Base-by-base conservation (phyloP, 2,113 vertebrate species). In the Nipponia nippon region DNA sequence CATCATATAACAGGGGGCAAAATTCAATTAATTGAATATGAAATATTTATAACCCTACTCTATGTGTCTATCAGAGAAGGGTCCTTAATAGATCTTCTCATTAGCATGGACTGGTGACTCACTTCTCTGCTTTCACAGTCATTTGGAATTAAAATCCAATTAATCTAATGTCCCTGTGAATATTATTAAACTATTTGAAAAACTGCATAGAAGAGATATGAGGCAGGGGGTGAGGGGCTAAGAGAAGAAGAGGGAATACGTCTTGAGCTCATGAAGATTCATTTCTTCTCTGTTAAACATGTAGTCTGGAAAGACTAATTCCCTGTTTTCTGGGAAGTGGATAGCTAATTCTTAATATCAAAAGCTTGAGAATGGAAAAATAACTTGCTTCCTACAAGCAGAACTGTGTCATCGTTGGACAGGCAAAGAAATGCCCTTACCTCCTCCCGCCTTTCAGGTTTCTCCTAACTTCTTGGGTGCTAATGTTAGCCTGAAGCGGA, bases 41-140 rank as follows among this genome's bases (percentile, higher is more conserved):
- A 98, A 99, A 99, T 99, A 99, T 99, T 98, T 99, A 99, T 99
- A 98, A 98, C 97, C 98, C 97, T 97, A 95, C 97, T 97, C 97
- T 97, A 97, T 97, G 97, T 98, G 98, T 98, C 98, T 98, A 97
- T 98, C 98, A 98, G 98, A 98, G 97, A 98, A 98, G 98, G 98
- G 98, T 98, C 98, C 98, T 98, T 98, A 99, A 99, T 99, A 99
- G 98, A 98, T 98, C 98, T 98, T 98, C 98, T 99, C 99, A 99
- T 99, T 99, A 99, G 98, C 98, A 98, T 98, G 98, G 98, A 98
- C 98, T 98, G 98, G 98, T 97, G 98, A 98, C 98, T 99, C 98
- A 98, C 99, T 99, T 99, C 99, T 99, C 98, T 98, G 97, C 98
- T 98, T 98, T 98, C 98, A 98, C 97, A 98, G 98, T 98, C 97